Evolutionary conservation across 2,113 vertebrate species (phyloP), one percentile per base, ranked within the genome.

Genomic region (Formicarius rufipectus): DNA sequence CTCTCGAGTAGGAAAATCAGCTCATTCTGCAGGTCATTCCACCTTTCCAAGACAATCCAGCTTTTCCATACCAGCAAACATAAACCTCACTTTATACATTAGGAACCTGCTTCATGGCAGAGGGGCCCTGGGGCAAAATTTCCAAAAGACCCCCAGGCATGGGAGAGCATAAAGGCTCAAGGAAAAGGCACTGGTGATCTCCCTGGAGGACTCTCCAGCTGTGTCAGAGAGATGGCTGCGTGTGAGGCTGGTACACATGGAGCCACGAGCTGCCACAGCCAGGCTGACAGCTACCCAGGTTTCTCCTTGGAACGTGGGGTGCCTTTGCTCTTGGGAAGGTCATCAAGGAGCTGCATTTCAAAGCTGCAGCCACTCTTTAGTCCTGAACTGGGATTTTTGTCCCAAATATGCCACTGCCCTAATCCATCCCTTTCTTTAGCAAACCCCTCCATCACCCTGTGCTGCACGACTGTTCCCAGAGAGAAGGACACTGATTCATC

Each of bases 271-370:
- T 73, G 30, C 47, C 30, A 6, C 3, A 33, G 67, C 42, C 14
- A 28, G 37, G 87, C 58, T 91, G 87, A 58, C 59, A 83, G 79
- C 68, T 67, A 39, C 6, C 42, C 47, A 21, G 76, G 24, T 18
- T 81, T 75, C 80, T 63, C 80, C 74, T 79, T 13, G 58, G 67
- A 82, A 49, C 0, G 1, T 3, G 69, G 69, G 73, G 50, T 16
- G 16, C 40, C 69, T 83, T 80, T 93, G 75, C 78, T 73, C 93
- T 71, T 27, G 42, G 91, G 91, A 93, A 96, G 84, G 89, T 85
- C 90, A 76, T 30, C 53, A 35, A 17, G 52, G 42, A 86, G 9
- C 4, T 37, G 9, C 22, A 12, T 37, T 52, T 35, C 56, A 92
- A 56, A 87, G 44, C 80, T 17, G 47, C 4, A 67, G 53, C 52